Conservation (phyloP, 1,140 invertebrate genomes). For the Caenorhabditis tropicalis region DNA sequence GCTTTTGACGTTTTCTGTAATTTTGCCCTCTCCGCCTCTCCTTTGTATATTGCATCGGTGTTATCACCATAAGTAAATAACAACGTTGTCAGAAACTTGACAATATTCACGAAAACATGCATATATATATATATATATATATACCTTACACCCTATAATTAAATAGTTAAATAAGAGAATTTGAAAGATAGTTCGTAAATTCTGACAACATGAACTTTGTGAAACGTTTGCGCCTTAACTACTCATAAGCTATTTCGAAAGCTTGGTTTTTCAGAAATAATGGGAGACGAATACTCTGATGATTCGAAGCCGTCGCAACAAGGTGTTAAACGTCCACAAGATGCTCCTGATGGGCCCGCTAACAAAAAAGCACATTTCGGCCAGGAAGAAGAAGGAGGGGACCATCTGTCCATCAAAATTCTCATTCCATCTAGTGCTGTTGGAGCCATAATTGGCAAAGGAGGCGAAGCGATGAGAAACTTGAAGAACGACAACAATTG, state of each 20-base stretch:
- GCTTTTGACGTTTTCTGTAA: neutral
- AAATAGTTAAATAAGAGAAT: too few relatives aligned
- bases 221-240: too few relatives aligned
- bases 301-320: conserved; percentile 18
- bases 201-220: too few relatives aligned
- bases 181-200: too few relatives aligned
- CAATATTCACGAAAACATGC: too few relatives aligned
- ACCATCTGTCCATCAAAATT: conserved; percentile 62
- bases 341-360: conserved; percentile 63
- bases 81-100: too few relatives aligned
- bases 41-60: too few relatives aligned
- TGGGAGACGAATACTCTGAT: neutral
- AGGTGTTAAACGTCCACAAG: conserved; percentile 64
- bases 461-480: conserved; percentile 68
- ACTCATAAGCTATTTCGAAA: neutral
- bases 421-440: conserved; percentile 69
- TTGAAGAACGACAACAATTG: conserved; percentile 69
- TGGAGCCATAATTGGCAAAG: conserved; percentile 70
- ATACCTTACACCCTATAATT: too few relatives aligned
- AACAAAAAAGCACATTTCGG: conserved; percentile 68
- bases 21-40: neutral
- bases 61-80: too few relatives aligned
- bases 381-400: conserved; percentile 52
- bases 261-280: conserved; percentile 1
- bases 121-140: too few relatives aligned